Percentiles rank a stretch among this genome's conserved stretches.
phyloP scores from a whole-genome alignment of 2,888 invertebrate species.

The Macaria liturata region DNA sequence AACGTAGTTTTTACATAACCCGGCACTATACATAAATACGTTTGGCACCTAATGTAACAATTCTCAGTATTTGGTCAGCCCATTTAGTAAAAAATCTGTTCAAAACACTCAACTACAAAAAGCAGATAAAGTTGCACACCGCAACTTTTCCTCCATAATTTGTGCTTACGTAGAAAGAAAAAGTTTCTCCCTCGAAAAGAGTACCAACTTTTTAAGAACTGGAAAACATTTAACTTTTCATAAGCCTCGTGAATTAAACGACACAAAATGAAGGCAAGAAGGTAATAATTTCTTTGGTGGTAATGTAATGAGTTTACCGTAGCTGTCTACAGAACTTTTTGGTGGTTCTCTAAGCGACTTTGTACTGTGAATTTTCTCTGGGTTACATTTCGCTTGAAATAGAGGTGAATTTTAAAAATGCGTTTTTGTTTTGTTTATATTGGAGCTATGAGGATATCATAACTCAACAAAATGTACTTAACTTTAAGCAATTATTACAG shows the following conservation, averaged over 20 bases:
- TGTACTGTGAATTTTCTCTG: too few relatives aligned
- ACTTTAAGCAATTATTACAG: too few relatives aligned
- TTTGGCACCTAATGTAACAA: too few relatives aligned
- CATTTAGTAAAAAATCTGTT: too few relatives aligned
- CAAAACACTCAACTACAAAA: not conserved
- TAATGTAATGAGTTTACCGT: slow-evolving; percentile 9
- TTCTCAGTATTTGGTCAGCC: too few relatives aligned
- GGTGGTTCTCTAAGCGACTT: not conserved
- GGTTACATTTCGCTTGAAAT: too few relatives aligned
- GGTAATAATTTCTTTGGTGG: slow-evolving; percentile 14
- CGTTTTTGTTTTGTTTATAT: too few relatives aligned
- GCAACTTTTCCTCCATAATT: slow-evolving; percentile 16
- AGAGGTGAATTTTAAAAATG: too few relatives aligned
- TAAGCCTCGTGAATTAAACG: slow-evolving; percentile 28
- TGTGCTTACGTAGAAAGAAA: slow-evolving; percentile 10
- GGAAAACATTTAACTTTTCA: slow-evolving; percentile 28
- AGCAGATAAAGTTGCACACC: not conserved
- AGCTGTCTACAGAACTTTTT: slow-evolving; percentile 6
- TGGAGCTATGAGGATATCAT: too few relatives aligned
- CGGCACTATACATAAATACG: too few relatives aligned
- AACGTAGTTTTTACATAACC: too few relatives aligned
- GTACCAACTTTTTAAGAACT: slow-evolving; percentile 11
- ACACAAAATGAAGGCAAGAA: slow-evolving; percentile 13
- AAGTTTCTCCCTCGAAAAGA: slow-evolving; percentile 12
- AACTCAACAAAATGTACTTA: too few relatives aligned